Base-by-base conservation (phyloP, 2,797 vertebrate species). In the Clamator glandarius region DNA sequence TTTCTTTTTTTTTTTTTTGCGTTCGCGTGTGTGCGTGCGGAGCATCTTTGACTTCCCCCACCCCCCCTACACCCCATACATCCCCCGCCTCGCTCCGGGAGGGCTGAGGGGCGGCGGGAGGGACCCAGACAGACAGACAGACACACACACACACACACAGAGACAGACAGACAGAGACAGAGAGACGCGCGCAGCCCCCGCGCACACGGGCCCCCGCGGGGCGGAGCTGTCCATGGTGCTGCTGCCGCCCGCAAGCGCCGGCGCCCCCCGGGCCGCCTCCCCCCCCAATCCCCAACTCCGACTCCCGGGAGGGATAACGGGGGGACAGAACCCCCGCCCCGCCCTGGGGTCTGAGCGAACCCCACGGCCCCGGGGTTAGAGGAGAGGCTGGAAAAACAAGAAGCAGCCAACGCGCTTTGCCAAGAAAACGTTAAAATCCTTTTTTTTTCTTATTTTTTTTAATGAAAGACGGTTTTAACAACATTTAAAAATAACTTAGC, bases 381-480 rank as follows among this genome's bases (percentile, higher is more conserved):
- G 48, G 73, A 36, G 48, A 97, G 97, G 96, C 95, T 97, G 97
- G 39, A 94, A 90, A 97, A 98, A 97, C 96, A 94, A 94, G 77
- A 21, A 63, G 59, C 88, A 92, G 90, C 90, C 92, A 95, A 87
- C 8, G 97, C 93, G 91, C 77, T 95, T 97, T 94, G 89, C 95
- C 97, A 97, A 97, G 97, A 97, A 98, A 99, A 99, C 98, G 98
- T 99, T 98, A 98, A 98, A 98, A 98, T 98, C 97, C 96, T 98
- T 98, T 73, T 74, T 67, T 70, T 8, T 46, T n/a, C n/a, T n/a
- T n/a, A 42, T 68, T 63, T 89, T 93, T 96, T 99, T 99, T 99
- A 98, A 99, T 99, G 98, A 99, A 99, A 99, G 98, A 99, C 99
- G 98, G 98, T 98, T 98, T 98, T 98, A 98, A 99, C 99, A 98